Base-by-base conservation (phyloP, 2,113 vertebrate species). In the Passer montanus region DNA sequence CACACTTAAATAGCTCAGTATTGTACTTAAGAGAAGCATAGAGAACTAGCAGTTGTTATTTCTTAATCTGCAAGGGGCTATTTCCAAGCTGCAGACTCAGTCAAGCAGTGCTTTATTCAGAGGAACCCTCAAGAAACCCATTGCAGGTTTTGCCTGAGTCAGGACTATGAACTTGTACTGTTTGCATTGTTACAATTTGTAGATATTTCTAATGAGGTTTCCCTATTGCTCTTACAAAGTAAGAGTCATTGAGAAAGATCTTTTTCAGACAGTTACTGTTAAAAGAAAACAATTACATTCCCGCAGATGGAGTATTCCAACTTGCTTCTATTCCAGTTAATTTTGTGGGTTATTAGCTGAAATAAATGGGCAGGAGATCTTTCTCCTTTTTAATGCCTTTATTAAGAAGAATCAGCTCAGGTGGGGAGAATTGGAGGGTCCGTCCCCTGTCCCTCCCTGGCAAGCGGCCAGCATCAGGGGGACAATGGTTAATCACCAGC, bases 1-100 rank as follows among this genome's bases (percentile, higher is more conserved):
- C 52, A 56, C 24, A 31, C 18, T 75, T 72, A 76, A 86, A 58
- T 60, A 75, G 62, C 72, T 93, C 69, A 44, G 39, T 77, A 85
- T 47, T 58, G 56, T 77, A 66, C 90, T 88, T 94, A 84, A 69
- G 66, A 91, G 87, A 91, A 82, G 31, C 63, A 82, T 31, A 59
- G 33, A 90, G 35, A 80, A 47, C 33, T 64, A 84, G 7, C 60
- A 92, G 49, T 91, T 82, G 39, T 47, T 20, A 22, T 60, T 94
- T 91, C 69, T 95, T 87, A 77, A 69, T 87, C 81, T 91, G 52
- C 58, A 87, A 91, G 74, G 73, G n/a, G 49, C 93, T 92, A 62
- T 92, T 94, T 96, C 44, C 56, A 74, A 80, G 58, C 41, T 94
- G 73, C 6, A 5, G 66, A 78, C 47, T 94, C 81, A 84, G 56